Evolutionary conservation across 2,113 vertebrate genomes (phyloP).

Genomic region (Ceuthmochares aereus): DNA sequence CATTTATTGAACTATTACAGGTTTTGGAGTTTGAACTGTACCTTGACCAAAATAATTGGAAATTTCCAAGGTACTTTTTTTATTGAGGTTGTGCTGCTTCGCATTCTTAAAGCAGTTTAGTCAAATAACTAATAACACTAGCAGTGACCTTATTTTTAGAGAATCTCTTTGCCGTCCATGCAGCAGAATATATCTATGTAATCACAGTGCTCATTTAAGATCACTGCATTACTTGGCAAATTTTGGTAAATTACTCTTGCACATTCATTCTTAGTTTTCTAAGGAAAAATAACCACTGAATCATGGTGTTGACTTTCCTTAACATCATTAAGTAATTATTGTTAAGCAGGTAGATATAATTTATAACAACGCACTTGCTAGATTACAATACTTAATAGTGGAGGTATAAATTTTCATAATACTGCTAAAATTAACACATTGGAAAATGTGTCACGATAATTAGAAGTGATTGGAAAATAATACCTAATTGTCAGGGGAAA

Average conservation of each 20-base stretch:
- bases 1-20: neutral
- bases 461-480: constrained; percentile 32
- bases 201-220: neutral
- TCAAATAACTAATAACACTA: neutral
- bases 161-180: neutral
- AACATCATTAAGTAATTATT: constrained; percentile 13
- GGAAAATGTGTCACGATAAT: constrained; percentile 8
- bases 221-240: neutral
- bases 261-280: neutral
- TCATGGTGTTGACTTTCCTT: neutral
- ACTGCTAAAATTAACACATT: neutral
- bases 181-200: neutral
- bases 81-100: neutral
- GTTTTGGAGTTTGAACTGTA: neutral
- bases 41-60: neutral
- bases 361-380: neutral
- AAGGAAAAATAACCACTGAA: neutral
- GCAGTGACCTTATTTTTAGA: neutral
- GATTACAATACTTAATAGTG: neutral
- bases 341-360: constrained; percentile 25
- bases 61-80: neutral
- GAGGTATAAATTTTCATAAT: constrained; percentile 43
- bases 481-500: neutral
- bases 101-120: neutral
- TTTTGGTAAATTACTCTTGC: neutral